Percentiles rank a stretch among this genome's conserved stretches.
Evolutionary conservation across 2,888 invertebrate genomes (phyloP).

Genomic region (Onthophagus sagittarius): DNA sequence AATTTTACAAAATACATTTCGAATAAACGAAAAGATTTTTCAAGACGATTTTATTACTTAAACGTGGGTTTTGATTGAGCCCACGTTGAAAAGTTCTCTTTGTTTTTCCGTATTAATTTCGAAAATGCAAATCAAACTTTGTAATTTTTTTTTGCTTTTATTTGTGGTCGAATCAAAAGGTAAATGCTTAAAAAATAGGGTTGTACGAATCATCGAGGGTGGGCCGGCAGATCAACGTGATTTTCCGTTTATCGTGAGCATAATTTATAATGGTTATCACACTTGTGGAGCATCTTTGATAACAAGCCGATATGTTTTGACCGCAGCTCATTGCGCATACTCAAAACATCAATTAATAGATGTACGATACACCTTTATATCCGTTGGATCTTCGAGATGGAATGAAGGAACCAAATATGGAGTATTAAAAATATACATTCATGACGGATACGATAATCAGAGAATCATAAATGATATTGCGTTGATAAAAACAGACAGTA

Average conservation of each 20-base stretch:
- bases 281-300: background rate
- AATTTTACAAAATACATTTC: too few relatives aligned
- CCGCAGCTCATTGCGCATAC: background rate
- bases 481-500: background rate
- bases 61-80: too few relatives aligned
- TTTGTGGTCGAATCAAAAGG: background rate
- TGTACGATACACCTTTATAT: background rate
- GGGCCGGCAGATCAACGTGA: background rate
- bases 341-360: background rate
- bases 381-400: background rate
- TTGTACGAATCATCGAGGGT: background rate
- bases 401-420: background rate
- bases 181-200: background rate
- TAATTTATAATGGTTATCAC: background rate
- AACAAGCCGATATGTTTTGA: background rate
- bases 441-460: background rate
- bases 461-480: background rate
- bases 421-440: background rate
- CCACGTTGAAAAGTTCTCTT: too few relatives aligned
- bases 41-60: too few relatives aligned
- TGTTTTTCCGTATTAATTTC: too few relatives aligned
- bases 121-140: too few relatives aligned
- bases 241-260: background rate
- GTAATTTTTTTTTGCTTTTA: too few relatives aligned
- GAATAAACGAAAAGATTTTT: too few relatives aligned